phyloP scores from a whole-genome alignment of 2,888 invertebrate genomes.

The Drosophila kuntzei region DNA sequence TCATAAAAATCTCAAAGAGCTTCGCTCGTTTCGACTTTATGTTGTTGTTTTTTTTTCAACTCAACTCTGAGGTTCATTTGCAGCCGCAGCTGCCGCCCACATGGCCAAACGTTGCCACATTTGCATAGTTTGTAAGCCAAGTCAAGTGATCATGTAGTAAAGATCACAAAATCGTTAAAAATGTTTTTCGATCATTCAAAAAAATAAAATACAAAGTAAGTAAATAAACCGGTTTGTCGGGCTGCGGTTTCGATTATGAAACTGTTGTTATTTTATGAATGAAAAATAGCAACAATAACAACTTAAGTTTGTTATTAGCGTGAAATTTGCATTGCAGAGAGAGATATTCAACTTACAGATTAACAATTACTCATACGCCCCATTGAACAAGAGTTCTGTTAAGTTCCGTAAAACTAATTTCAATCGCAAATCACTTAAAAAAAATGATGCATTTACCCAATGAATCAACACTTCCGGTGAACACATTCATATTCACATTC shows the following conservation, averaged over 20 bases:
- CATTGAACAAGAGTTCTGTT: constrained; percentile 25
- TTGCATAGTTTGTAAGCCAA: constrained; percentile 77
- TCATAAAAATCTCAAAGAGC: constrained; percentile 67
- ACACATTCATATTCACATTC: constrained; percentile 13
- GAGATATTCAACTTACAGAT: constrained; percentile 17
- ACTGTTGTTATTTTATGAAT: constrained; percentile 68
- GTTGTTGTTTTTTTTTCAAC: constrained; percentile 9
- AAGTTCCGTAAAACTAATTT: constrained; percentile 61
- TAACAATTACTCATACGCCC: constrained; percentile 66
- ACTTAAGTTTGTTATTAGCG: constrained; percentile 36
- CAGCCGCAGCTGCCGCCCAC: constrained; percentile 60
- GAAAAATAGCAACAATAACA: constrained; percentile 41
- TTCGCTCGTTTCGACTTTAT: constrained; percentile 33
- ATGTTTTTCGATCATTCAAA: constrained; percentile 71
- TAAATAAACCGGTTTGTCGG: constrained; percentile 57
- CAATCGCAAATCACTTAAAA: constrained; percentile 33
- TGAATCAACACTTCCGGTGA: constrained; percentile 59
- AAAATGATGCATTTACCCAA: constrained; percentile 18
- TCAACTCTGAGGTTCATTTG: constrained; percentile 35
- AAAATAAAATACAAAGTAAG: constrained; percentile 31
- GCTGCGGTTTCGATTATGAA: constrained; percentile 62
- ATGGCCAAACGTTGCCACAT: constrained; percentile 61
- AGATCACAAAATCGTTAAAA: constrained; percentile 76
- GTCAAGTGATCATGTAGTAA: constrained; percentile 67
- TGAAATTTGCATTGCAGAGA: constrained; percentile 50